Conservation (phyloP, 1,140 invertebrate species). For the Papilio glaucus region DNA sequence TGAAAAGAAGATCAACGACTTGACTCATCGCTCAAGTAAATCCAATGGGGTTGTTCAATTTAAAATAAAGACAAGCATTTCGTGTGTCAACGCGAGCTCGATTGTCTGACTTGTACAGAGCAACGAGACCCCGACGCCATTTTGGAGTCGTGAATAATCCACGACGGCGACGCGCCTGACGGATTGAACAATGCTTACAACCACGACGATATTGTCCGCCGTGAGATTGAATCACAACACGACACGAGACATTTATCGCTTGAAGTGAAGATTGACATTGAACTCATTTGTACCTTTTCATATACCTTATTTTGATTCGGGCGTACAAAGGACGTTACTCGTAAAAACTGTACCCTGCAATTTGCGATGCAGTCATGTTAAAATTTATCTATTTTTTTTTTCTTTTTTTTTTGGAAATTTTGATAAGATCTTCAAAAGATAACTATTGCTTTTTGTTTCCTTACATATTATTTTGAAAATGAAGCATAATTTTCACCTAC, state of each 20-base stretch:
- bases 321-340: too few species aligned
- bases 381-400: too few species aligned
- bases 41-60: neutral
- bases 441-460: too few species aligned
- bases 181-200: constrained; percentile 20
- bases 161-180: neutral
- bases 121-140: constrained; percentile 1
- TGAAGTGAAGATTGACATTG: neutral
- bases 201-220: neutral
- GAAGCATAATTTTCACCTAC: too few species aligned
- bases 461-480: too few species aligned
- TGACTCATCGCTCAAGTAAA: neutral
- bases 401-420: too few species aligned
- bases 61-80: constrained; percentile 2
- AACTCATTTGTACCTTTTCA: neutral
- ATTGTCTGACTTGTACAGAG: neutral
- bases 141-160: constrained; percentile 23
- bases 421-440: too few species aligned
- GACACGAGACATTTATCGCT: constrained; percentile 1
- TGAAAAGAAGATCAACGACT: neutral
- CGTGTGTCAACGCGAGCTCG: neutral
- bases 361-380: too few species aligned
- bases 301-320: neutral
- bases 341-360: too few species aligned
- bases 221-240: constrained; percentile 3